Conservation (phyloP, 2,797 vertebrate species). For the Okamejei kenojei region DNA sequence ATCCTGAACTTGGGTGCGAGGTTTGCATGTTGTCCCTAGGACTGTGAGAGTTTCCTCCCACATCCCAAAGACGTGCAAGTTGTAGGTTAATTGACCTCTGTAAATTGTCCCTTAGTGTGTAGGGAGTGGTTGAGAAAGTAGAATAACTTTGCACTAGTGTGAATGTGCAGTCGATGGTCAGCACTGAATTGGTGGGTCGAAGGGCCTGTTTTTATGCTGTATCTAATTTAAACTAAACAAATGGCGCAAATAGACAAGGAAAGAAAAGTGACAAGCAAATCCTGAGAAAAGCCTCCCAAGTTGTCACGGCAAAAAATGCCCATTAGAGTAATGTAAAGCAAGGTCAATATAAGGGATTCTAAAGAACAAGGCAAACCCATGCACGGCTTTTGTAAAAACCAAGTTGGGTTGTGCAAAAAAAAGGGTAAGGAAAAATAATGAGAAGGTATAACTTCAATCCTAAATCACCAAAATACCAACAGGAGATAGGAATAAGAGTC, state of each 20-base stretch:
- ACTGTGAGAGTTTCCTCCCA: too few relatives aligned
- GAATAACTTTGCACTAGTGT: too few relatives aligned
- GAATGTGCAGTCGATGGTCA: too few relatives aligned
- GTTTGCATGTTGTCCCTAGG: too few relatives aligned
- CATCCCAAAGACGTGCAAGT: too few relatives aligned
- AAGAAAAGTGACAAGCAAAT: background rate
- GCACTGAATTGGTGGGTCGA: too few relatives aligned
- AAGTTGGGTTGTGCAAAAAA: background rate
- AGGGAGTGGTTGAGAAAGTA: too few relatives aligned
- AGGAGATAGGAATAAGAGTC: background rate
- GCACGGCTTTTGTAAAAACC: background rate
- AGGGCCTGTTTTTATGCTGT: too few relatives aligned
- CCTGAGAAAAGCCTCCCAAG: background rate
- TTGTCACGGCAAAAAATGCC: background rate
- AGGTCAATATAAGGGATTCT: background rate
- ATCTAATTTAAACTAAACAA: background rate
- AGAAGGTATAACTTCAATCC: background rate
- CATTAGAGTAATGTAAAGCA: background rate
- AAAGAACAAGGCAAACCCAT: background rate
- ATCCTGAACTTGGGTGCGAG: too few relatives aligned
- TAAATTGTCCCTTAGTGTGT: too few relatives aligned
- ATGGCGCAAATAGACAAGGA: background rate
- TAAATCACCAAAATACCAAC: background rate
- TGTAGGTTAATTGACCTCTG: too few relatives aligned
- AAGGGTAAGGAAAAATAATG: background rate